phyloP scores from a whole-genome alignment of 2,113 vertebrate genomes.

The Microtus oregoni region DNA sequence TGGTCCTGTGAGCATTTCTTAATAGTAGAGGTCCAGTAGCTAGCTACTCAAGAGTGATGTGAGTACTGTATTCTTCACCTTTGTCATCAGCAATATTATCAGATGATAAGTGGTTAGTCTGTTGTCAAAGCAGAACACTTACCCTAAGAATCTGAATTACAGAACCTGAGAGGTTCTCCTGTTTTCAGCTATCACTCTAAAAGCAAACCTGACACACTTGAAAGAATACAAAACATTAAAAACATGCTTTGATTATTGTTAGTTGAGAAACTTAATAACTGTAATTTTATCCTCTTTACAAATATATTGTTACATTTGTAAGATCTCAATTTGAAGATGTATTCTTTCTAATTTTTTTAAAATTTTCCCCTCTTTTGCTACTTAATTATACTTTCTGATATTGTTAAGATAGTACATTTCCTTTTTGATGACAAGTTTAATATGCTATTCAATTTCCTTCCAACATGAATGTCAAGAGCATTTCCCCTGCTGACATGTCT shows the following conservation, averaged over 20 bases:
- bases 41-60: neutral
- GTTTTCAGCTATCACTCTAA: neutral
- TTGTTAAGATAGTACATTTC: neutral
- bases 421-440: neutral
- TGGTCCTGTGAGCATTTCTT: neutral
- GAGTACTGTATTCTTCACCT: neutral
- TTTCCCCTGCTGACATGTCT: neutral
- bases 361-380: neutral
- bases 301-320: neutral
- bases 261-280: neutral
- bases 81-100: neutral
- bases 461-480: neutral
- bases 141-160: neutral
- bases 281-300: neutral
- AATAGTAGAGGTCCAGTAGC: neutral
- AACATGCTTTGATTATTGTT: neutral
- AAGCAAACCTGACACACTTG: slow-evolving; percentile 7
- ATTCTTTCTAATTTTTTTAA: neutral
- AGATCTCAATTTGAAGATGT: neutral
- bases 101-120: neutral
- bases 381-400: neutral
- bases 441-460: neutral
- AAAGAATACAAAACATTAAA: neutral
- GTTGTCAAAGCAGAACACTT: neutral
- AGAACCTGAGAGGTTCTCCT: neutral